Evolutionary conservation across 2,113 vertebrate species (phyloP), one percentile per base, ranked within the genome.

Genomic region (Nannospalax galili): DNA sequence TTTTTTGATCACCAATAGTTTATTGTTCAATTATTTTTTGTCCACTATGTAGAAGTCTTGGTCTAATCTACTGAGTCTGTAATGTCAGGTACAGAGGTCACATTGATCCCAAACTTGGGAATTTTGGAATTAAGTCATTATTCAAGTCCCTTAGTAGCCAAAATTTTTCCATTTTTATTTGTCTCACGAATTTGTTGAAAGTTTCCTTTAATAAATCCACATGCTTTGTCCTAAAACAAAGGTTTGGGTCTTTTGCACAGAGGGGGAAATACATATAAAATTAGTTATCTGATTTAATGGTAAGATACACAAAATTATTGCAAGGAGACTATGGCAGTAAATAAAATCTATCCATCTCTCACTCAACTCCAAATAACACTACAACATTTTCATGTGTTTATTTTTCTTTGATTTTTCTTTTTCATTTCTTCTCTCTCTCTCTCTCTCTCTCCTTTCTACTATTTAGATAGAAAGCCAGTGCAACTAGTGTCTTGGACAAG

Each of bases 21-120:
- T 85, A 94, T 92, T 95, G 58, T 91, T 92, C 65, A 42, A 28
- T 42, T 84, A 48, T 24, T 92, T 94, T 58, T 37, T 89, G 69
- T 64, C 82, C 12, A 17, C 52, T 45, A 0, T 64, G 19, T 86
- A 70, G 86, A 84, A 84, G 32, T 14, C 22, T 48, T 37, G 20
- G 17, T 56, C 28, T 80, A 48, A 69, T 84, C 32, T 62, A n/a
- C 65, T 35, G 17, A 37, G 17, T 45, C 56, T 70, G 22, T 10
- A 16, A 11, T 1, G 1, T 78, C 56, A 91, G 77, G 15, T 48
- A 82, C 20, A 89, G 56, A 91, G 91, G 74, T 72, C 58, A 80
- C 11, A 10, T 1, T 65, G 28, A 74, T 52, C 60, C 35, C 9
- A 86, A 70, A 70, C 40, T 22, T 4, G 35, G n/a, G 56, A 78